A percentile compares a stretch with the other conserved stretches of the same genome.
These are phyloP conservation scores for Galago senegalensis DNA, from an alignment of 2,797 vertebrate species.

Conservation along the genomic window DNA sequence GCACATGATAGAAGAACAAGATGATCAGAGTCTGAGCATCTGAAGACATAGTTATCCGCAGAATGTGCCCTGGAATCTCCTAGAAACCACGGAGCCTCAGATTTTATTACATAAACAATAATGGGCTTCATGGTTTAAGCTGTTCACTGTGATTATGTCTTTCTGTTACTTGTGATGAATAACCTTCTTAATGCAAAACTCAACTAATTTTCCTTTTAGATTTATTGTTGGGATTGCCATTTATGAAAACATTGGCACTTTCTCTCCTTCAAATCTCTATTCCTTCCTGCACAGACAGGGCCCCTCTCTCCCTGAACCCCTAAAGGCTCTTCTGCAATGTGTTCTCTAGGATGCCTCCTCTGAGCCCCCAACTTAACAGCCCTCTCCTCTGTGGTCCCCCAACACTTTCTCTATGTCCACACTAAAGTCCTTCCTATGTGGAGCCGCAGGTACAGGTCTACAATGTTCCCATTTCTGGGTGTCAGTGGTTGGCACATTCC, in stretches of 20 bases:
- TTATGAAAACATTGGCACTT: background rate
- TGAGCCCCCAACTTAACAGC: background rate
- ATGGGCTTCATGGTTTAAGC: background rate
- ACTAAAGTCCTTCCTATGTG: background rate
- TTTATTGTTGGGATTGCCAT: background rate
- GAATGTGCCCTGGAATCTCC: background rate
- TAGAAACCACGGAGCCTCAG: background rate
- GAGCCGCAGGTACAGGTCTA: fast-evolving
- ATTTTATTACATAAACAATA: background rate
- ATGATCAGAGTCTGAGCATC: background rate
- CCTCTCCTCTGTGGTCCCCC: too few relatives aligned
- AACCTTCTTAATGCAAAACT: background rate
- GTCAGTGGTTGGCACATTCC: background rate
- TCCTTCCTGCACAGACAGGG: background rate
- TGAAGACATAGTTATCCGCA: background rate
- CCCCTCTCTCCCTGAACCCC: background rate
- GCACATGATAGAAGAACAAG: background rate
- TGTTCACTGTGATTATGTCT: background rate
- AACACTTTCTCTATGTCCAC: background rate
- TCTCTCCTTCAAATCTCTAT: background rate
- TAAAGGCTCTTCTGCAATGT: background rate
- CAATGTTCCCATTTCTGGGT: fast-evolving
- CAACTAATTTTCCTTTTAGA: slow-evolving; percentile 8
- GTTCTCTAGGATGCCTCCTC: background rate
- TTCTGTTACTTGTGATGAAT: background rate